A percentile compares a stretch with the other conserved stretches of the same genome.
These are phyloP conservation scores for Oreortyx pictus DNA, from an alignment of 2,797 vertebrate genomes.

Conservation along the genomic window DNA sequence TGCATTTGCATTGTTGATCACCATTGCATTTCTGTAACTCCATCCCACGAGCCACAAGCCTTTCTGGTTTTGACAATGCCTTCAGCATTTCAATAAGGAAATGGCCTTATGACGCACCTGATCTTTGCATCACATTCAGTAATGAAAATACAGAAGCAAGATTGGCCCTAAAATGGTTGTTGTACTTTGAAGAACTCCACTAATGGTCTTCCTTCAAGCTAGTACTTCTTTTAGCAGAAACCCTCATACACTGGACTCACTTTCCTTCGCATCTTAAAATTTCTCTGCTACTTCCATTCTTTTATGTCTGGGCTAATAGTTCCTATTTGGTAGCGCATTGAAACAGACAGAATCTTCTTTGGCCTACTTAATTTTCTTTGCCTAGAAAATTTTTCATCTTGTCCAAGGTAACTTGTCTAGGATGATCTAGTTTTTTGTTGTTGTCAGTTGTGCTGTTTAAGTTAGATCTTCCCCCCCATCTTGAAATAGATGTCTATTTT, in stretches of 20 bases:
- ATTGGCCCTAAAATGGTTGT: background rate
- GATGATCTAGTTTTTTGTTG: background rate
- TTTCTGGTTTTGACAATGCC: background rate
- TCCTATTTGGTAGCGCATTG: background rate
- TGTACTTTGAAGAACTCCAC: background rate
- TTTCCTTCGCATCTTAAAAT: background rate
- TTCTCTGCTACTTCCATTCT: background rate
- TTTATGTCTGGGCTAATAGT: background rate
- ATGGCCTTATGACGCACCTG: background rate
- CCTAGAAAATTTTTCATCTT: background rate
- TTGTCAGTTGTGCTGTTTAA: background rate
- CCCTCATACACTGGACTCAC: background rate
- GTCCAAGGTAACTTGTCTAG: background rate
- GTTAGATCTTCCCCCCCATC: background rate
- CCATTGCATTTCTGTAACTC: background rate
- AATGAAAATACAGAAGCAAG: background rate
- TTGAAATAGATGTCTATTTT: background rate
- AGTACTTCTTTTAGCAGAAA: background rate
- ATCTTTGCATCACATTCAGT: background rate
- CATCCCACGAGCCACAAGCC: background rate
- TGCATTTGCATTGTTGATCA: background rate
- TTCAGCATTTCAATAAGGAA: background rate
- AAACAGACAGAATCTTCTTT: background rate
- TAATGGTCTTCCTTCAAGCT: background rate
- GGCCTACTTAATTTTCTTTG: background rate